Base-by-base conservation (phyloP, 2,888 invertebrate genomes). In the Flexamia atlantica region DNA sequence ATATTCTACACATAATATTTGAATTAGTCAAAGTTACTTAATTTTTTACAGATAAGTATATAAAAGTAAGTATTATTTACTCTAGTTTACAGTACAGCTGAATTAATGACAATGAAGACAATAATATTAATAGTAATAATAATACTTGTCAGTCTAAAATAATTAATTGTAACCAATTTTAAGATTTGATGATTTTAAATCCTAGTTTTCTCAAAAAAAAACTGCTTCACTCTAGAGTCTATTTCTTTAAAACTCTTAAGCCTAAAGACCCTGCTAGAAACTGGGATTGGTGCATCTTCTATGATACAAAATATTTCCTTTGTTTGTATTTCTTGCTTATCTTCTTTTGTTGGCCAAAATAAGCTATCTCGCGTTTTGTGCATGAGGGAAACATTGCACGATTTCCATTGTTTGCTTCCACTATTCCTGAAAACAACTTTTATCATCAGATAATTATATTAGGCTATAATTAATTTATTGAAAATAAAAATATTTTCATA, bases 1-100 rank as follows among this genome's bases (percentile, higher is more conserved):
- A 72, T 40, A 72, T 72, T 72, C 20, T 30, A 72, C 40, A 72
- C 57, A 57, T 57, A 57, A 57, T 57, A 57, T 57, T 57, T 57
- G 57, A 57, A 57, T 57, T 57, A 57, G 23, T 57, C 57, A 57
- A 57, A 57, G 57, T 57, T 10, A 57, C 57, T 57, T 57, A 10
- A 57, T 57, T 57, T 57, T 10, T 57, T 57, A 7, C 57, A 57
- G 9, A 57, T 17, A 57, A 57, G 57, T 57, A 57, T 57, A 57
- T 57, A 57, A 10, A 57, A 57, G 57, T 57, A 23, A 57, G 57
- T 57, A 57, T 57, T 57, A 57, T 57, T 57, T 57, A 57, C 57
- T 17, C 57, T 57, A 57, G 57, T 17, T 57, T 57, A 57, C 9
- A 57, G 5, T 57, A 57, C 9, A 57, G 57, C 57, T 20, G 57